Percentiles rank a stretch among this genome's conserved stretches.
Conservation (phyloP, 2,113 vertebrate species). For the Setophaga kirtlandii region DNA sequence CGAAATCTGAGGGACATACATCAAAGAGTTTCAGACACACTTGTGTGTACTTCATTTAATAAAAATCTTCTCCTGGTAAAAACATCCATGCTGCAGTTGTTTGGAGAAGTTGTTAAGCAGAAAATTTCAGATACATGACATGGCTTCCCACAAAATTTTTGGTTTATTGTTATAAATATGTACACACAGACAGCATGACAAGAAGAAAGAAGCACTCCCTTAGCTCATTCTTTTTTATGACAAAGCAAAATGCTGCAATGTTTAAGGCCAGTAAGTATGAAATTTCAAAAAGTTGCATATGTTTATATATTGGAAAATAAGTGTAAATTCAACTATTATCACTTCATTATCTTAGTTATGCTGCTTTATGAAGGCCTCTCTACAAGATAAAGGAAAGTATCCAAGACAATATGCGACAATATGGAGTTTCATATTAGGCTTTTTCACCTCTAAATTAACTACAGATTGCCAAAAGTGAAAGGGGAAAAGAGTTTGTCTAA, state of each 20-base stretch:
- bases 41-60: neutral
- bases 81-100: neutral
- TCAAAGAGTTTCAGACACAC: neutral
- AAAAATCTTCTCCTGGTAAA: neutral
- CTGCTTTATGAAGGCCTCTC: neutral
- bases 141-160: neutral
- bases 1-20: neutral
- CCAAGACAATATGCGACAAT: neutral
- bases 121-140: neutral
- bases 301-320: neutral
- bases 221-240: neutral
- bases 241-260: neutral
- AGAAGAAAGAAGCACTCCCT: neutral
- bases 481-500: neutral
- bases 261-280: neutral
- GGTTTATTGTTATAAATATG: neutral
- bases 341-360: neutral
- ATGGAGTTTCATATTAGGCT: neutral
- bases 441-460: neutral
- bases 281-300: neutral
- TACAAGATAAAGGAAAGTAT: neutral
- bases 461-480: neutral
- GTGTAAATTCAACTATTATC: neutral
- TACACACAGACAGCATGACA: neutral
- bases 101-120: neutral